These are phyloP conservation scores for Mactromeris polynyma DNA, from an alignment of 2,888 invertebrate genomes.

Conservation along the genomic window DNA sequence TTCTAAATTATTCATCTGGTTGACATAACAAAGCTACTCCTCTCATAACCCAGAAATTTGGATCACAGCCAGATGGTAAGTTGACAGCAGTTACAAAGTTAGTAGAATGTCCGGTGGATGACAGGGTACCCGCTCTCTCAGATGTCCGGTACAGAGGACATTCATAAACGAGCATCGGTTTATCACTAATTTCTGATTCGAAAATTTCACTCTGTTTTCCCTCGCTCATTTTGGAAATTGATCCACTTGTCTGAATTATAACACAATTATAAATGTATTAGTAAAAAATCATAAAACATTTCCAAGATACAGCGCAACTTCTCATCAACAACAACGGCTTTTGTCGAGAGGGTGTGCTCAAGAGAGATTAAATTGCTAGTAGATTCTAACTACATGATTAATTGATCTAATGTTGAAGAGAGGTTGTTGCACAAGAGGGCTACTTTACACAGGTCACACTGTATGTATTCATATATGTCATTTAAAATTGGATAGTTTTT, in stretches of 20 bases:
- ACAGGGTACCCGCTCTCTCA: slow-evolving; percentile 85
- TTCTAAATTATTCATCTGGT: slow-evolving; percentile 78
- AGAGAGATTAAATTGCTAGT: too few relatives aligned
- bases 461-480: too few relatives aligned
- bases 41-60: slow-evolving; percentile 86
- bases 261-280: too few relatives aligned
- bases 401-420: too few relatives aligned
- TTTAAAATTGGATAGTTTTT: too few relatives aligned
- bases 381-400: too few relatives aligned
- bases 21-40: slow-evolving; percentile 86
- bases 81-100: slow-evolving; percentile 86
- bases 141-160: slow-evolving; percentile 87
- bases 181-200: slow-evolving; percentile 36
- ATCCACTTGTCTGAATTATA: neutral
- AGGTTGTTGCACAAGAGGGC: too few relatives aligned
- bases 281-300: too few relatives aligned
- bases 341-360: too few relatives aligned
- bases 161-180: slow-evolving; percentile 76
- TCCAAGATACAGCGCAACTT: too few relatives aligned
- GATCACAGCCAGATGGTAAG: slow-evolving; percentile 80
- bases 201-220: neutral
- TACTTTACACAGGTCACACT: too few relatives aligned
- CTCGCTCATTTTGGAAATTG: neutral
- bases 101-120: slow-evolving; percentile 86
- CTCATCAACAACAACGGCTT: too few relatives aligned